phyloP scores from a whole-genome alignment of 2,888 invertebrate species.

The Drosophila pegasa region DNA sequence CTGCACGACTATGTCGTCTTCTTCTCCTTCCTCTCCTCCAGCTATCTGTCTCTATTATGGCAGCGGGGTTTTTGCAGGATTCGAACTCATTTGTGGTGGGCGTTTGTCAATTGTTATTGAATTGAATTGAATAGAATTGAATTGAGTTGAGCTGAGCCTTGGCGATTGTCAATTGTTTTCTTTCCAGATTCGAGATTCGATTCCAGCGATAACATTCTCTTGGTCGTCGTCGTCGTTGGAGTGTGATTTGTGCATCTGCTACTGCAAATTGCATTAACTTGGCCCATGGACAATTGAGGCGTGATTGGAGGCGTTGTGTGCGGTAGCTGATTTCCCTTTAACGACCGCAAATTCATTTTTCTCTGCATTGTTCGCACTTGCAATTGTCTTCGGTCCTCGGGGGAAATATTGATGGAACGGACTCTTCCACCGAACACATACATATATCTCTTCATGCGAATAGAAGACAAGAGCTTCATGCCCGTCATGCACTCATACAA shows the following conservation, averaged over 20 bases:
- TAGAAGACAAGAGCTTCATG: not conserved
- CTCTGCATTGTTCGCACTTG: slow-evolving; percentile 37
- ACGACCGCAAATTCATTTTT: slow-evolving; percentile 61
- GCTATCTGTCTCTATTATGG: slow-evolving; percentile 61
- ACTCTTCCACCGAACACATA: slow-evolving; percentile 33
- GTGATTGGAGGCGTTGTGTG: slow-evolving; percentile 75
- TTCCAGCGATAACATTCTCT: slow-evolving; percentile 53
- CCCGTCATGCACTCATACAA: not conserved
- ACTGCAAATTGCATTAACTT: slow-evolving; percentile 70
- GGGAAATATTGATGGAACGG: slow-evolving; percentile 12
- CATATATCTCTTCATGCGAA: slow-evolving; percentile 2
- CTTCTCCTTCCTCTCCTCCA: not conserved
- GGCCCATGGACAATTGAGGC: slow-evolving; percentile 70
- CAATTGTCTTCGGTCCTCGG: slow-evolving; percentile 50
- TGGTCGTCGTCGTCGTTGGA: not conserved
- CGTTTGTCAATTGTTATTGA: slow-evolving; percentile 71
- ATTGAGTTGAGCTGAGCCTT: slow-evolving; percentile 22
- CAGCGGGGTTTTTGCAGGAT: not conserved
- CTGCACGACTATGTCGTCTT: not conserved
- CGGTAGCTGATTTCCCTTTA: slow-evolving; percentile 58
- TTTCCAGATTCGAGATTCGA: slow-evolving; percentile 56
- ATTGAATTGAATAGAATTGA: slow-evolving; percentile 53
- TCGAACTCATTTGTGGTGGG: slow-evolving; percentile 47
- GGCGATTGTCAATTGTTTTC: slow-evolving; percentile 53
- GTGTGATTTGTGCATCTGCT: slow-evolving; percentile 48